A percentile compares a stretch with the other conserved stretches of the same genome.
Evolutionary conservation across 2,113 vertebrate species (phyloP).

Genomic region (Sinocyclocheilus grahami): DNA sequence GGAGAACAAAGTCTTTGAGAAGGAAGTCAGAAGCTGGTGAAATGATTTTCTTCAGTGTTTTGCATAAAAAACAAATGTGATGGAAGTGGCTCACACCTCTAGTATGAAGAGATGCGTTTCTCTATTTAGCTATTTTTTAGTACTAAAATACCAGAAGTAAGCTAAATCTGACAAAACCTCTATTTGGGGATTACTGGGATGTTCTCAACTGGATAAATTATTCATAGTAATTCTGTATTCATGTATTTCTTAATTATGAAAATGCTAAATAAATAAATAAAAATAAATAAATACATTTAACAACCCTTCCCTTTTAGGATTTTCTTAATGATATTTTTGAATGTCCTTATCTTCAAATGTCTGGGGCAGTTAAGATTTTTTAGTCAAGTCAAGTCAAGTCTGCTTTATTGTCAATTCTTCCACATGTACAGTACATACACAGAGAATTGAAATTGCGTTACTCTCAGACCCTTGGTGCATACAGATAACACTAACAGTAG

Average conservation of each 20-base stretch:
- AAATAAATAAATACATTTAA: too few species aligned
- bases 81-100: neutral
- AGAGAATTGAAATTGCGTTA: too few species aligned
- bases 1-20: neutral
- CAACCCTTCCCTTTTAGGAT: too few species aligned
- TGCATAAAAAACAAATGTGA: slow-evolving; percentile 8
- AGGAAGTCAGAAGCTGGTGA: neutral
- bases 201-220: neutral
- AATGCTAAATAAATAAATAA: neutral
- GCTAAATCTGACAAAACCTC: neutral
- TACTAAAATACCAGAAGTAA: neutral
- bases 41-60: neutral
- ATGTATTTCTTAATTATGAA: neutral
- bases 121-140: neutral
- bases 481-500: too few species aligned
- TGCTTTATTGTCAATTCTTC: too few species aligned
- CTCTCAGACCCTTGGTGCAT: too few species aligned
- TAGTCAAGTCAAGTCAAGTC: too few species aligned
- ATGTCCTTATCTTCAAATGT: neutral
- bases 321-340: too few species aligned
- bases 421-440: too few species aligned
- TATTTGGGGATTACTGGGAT: neutral
- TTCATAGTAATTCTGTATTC: neutral
- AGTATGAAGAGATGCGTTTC: neutral
- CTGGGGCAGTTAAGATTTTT: neutral